Percentiles rank a stretch among this genome's conserved stretches.
These are phyloP conservation scores for Turdus rufiventris DNA, from an alignment of 2,113 vertebrate genomes.

Conservation along the genomic window DNA sequence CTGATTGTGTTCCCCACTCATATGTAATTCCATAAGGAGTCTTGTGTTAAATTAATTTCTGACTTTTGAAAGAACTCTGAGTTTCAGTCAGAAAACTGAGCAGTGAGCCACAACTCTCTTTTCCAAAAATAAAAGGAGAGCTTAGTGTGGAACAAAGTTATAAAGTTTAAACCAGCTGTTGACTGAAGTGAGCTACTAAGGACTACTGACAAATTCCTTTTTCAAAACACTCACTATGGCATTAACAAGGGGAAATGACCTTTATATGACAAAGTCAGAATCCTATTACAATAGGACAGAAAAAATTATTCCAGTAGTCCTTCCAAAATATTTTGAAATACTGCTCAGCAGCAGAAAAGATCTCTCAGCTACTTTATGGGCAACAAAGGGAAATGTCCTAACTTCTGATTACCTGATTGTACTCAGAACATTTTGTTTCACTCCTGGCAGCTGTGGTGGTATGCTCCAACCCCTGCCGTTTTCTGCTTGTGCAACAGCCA, in stretches of 20 bases:
- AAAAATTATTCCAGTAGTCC: neutral
- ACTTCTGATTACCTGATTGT: conserved; percentile 28
- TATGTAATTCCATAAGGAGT: neutral
- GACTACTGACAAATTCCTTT: neutral
- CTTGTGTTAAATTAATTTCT: neutral
- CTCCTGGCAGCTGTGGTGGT: neutral
- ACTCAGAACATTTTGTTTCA: conserved; percentile 38
- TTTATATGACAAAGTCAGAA: conserved; percentile 22
- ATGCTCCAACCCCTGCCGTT: neutral
- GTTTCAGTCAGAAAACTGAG: neutral
- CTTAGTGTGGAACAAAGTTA: neutral
- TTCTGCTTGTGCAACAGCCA: neutral
- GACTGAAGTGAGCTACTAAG: neutral
- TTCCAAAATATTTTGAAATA: conserved; percentile 48
- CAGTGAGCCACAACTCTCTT: neutral
- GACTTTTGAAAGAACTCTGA: neutral
- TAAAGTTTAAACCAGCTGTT: neutral
- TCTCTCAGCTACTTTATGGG: neutral
- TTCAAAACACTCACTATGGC: neutral
- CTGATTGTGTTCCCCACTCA: neutral
- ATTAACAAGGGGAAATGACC: conserved; percentile 7
- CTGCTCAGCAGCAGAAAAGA: neutral
- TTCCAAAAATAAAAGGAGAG: neutral
- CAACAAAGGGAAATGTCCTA: neutral
- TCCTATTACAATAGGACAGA: neutral